These are phyloP conservation scores for Paramisgurnus dabryanus DNA, from an alignment of 2,113 vertebrate species.

Conservation along the genomic window DNA sequence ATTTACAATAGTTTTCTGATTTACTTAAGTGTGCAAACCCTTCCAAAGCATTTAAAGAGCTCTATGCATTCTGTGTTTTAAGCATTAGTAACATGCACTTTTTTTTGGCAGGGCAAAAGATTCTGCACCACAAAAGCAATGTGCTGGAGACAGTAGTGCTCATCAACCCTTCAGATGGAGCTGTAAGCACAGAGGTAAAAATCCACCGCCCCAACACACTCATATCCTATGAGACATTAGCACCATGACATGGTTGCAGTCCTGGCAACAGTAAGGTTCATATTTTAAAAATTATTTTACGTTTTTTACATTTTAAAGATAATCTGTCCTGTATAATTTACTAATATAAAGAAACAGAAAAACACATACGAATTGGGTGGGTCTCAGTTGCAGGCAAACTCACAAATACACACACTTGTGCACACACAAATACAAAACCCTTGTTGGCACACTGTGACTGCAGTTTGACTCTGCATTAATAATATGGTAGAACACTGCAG, in stretches of 20 bases:
- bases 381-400: slow-evolving; percentile 8
- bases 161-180: slow-evolving; percentile 96
- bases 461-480: slow-evolving; percentile 62
- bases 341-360: neutral
- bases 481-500: slow-evolving; percentile 58
- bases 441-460: slow-evolving; percentile 47
- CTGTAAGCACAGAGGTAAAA: slow-evolving; percentile 91
- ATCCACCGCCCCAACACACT: neutral
- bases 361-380: neutral
- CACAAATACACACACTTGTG: slow-evolving; percentile 1
- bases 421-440: neutral
- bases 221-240: neutral
- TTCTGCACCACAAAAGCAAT: slow-evolving; percentile 95
- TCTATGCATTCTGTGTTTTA: neutral
- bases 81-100: slow-evolving; percentile 44
- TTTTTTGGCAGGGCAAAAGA: slow-evolving; percentile 87
- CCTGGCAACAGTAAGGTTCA: neutral
- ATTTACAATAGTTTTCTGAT: too few species aligned
- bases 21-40: neutral
- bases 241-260: neutral
- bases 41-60: neutral
- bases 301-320: neutral
- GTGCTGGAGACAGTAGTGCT: slow-evolving; percentile 94
- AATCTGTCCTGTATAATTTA: neutral
- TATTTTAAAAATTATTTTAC: neutral